Evolutionary conservation across 2,113 vertebrate species (phyloP).

Genomic region (Aptenodytes patagonicus): DNA sequence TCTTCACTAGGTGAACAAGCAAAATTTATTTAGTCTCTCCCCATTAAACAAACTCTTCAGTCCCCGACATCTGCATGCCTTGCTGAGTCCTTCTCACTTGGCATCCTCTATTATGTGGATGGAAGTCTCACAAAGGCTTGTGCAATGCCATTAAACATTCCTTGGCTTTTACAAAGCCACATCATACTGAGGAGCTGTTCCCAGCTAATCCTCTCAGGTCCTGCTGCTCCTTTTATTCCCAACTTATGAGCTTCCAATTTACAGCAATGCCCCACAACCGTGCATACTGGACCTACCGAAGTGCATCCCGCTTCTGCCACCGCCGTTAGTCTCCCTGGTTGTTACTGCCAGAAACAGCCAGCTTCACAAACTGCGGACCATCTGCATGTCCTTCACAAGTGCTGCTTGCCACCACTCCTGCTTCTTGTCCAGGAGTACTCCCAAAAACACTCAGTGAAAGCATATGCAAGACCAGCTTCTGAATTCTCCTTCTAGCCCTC

Average conservation of each 20-base stretch:
- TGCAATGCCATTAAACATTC: not conserved
- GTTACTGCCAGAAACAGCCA: not conserved
- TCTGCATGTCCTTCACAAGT: not conserved
- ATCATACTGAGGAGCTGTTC: not conserved
- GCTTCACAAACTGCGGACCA: not conserved
- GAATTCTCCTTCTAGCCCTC: not conserved
- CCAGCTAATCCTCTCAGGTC: not conserved
- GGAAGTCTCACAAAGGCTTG: not conserved
- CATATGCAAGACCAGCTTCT: not conserved
- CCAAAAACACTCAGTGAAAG: not conserved
- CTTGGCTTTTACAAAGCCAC: not conserved
- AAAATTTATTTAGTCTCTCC: not conserved
- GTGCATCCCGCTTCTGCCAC: not conserved
- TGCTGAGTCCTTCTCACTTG: not conserved
- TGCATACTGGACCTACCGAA: not conserved
- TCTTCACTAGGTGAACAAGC: not conserved
- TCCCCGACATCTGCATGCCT: accelerated
- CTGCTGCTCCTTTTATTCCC: not conserved
- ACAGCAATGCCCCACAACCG: not conserved
- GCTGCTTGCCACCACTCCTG: not conserved
- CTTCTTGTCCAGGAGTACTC: not conserved
- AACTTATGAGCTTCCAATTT: accelerated
- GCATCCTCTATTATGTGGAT: not conserved
- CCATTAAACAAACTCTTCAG: not conserved
- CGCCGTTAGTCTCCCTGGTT: accelerated